Percentiles rank a stretch among this genome's conserved stretches.
Conservation (phyloP, 1,140 invertebrate species). For the Sesamia nonagrioides region DNA sequence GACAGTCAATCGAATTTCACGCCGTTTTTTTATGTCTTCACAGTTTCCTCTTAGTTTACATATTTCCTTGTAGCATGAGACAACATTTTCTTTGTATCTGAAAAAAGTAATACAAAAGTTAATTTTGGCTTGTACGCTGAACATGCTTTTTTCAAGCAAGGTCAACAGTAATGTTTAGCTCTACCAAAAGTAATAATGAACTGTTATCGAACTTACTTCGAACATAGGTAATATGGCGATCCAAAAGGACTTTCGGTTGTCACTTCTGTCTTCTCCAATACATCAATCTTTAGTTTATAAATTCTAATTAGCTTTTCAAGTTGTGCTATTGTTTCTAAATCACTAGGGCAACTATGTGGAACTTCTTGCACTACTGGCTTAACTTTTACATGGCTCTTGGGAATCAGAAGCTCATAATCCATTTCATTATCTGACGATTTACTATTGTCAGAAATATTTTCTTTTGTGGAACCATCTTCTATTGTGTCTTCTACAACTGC, state of each 20-base stretch:
- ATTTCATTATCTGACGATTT: background rate
- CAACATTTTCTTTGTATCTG: slow-evolving; percentile 69
- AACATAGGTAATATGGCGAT: slow-evolving; percentile 67
- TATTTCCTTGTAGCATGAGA: slow-evolving; percentile 66
- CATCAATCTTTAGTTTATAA: slow-evolving; percentile 57
- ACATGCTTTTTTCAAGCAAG: no score
- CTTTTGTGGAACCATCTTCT: background rate
- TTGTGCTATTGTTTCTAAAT: slow-evolving; percentile 49
- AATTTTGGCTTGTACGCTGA: no score
- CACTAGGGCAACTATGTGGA: no score
- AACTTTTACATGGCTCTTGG: background rate
- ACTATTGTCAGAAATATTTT: background rate
- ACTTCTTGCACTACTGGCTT: no score
- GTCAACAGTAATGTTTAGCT: no score
- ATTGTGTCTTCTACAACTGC: no score
- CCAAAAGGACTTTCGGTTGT: slow-evolving; percentile 45
- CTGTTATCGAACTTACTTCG: slow-evolving; percentile 62
- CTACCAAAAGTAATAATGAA: background rate
- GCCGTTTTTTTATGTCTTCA: slow-evolving; percentile 52
- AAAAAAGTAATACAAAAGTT: background rate
- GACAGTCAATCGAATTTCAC: slow-evolving; percentile 60
- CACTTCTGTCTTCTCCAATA: slow-evolving; percentile 64
- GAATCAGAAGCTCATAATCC: background rate
- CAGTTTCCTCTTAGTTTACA: slow-evolving; percentile 61
- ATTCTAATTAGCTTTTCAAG: slow-evolving; percentile 61